A percentile compares a stretch with the other conserved stretches of the same genome.
Conservation (phyloP, 2,113 vertebrate genomes). For the Pristiophorus japonicus region DNA sequence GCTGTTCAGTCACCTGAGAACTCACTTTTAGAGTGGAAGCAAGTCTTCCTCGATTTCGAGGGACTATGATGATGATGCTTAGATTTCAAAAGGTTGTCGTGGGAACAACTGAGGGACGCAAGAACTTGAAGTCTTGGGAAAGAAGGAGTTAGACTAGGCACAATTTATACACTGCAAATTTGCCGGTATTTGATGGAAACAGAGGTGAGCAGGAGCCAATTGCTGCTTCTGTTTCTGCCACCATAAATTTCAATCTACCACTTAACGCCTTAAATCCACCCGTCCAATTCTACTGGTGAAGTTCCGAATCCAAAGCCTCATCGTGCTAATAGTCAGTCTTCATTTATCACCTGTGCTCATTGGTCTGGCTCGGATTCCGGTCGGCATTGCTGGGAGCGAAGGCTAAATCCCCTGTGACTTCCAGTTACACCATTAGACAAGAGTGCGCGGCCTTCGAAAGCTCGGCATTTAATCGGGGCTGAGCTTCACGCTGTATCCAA, state of each 20-base stretch:
- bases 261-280: not conserved
- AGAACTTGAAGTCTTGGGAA: not conserved
- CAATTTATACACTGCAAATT: not conserved
- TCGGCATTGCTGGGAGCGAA: not conserved
- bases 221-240: conserved; percentile 22
- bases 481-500: not conserved
- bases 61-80: no score
- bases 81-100: not conserved
- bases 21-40: no score
- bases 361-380: not conserved
- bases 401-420: not conserved
- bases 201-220: not conserved
- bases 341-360: not conserved
- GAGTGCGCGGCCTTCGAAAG: not conserved
- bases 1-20: no score
- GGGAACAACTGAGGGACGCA: not conserved
- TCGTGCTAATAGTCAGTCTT: conserved; percentile 8
- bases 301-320: not conserved
- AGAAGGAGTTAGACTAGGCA: not conserved
- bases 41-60: no score
- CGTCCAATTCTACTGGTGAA: not conserved
- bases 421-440: not conserved
- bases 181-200: not conserved
- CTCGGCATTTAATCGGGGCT: not conserved
- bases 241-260: not conserved